Conservation (phyloP, 2,113 vertebrate genomes). For the Lophochroa leadbeateri region DNA sequence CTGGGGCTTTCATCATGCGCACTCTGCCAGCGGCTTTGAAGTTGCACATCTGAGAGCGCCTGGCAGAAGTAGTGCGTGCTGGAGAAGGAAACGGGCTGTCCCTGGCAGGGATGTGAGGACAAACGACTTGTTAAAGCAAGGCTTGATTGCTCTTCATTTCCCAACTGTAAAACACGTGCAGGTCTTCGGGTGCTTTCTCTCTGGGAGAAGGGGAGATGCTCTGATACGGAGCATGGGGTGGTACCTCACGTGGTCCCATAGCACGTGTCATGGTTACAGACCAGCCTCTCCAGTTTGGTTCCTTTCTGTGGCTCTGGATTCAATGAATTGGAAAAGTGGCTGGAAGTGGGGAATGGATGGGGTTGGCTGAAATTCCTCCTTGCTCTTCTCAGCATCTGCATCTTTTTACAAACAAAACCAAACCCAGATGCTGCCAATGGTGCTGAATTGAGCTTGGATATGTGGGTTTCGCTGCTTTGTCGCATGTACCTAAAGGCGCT, state of each 20-base stretch:
- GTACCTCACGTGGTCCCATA: background rate
- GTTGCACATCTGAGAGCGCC: background rate
- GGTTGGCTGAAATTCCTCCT: background rate
- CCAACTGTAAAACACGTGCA: background rate
- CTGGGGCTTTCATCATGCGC: conserved; percentile 26
- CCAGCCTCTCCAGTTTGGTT: fast-evolving
- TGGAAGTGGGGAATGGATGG: background rate
- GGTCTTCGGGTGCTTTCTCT: background rate
- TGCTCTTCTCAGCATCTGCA: background rate
- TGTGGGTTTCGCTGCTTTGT: background rate
- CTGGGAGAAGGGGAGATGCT: background rate
- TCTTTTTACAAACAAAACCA: background rate
- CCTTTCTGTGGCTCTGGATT: background rate
- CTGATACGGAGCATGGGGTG: background rate
- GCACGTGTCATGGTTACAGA: background rate
- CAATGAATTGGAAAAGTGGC: background rate
- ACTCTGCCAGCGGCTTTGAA: conserved; percentile 44
- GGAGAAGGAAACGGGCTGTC: background rate
- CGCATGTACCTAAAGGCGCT: background rate
- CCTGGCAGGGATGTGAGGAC: background rate
- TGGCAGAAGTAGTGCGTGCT: background rate
- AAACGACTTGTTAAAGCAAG: background rate
- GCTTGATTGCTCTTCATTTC: background rate
- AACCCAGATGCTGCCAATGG: background rate
- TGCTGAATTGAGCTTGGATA: background rate